phyloP scores from a whole-genome alignment of 2,797 vertebrate species.

The Falco columbarius region DNA sequence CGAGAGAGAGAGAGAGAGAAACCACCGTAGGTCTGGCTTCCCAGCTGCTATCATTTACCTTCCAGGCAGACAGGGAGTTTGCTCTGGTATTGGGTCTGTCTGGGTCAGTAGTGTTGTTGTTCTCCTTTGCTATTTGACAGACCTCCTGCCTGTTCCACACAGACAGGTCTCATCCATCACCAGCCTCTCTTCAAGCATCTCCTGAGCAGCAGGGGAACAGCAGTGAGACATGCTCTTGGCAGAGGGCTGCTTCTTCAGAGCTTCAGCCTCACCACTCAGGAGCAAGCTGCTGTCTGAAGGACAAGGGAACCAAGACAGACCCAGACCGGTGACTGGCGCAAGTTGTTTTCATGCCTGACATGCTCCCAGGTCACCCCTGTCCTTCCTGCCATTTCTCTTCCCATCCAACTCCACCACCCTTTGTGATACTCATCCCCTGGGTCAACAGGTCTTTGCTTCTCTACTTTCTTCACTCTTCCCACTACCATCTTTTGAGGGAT shows the following conservation, averaged over 20 bases:
- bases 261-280: neutral
- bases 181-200: neutral
- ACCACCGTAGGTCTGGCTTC: neutral
- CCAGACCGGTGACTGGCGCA: neutral
- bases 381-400: neutral
- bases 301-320: neutral
- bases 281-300: neutral
- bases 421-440: neutral
- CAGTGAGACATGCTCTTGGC: neutral
- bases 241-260: neutral
- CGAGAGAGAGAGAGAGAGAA: neutral
- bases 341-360: neutral
- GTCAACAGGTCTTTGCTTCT: neutral
- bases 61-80: neutral
- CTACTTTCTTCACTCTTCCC: neutral
- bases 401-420: neutral
- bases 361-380: neutral
- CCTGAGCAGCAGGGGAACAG: neutral
- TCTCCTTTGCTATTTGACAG: neutral
- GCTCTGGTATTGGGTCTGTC: neutral
- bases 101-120: accelerated
- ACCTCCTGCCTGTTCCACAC: neutral
- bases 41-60: neutral
- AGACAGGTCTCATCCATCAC: neutral
- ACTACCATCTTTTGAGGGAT: neutral